Conservation (phyloP, 2,888 invertebrate genomes). For the Limnephilus auricula region DNA sequence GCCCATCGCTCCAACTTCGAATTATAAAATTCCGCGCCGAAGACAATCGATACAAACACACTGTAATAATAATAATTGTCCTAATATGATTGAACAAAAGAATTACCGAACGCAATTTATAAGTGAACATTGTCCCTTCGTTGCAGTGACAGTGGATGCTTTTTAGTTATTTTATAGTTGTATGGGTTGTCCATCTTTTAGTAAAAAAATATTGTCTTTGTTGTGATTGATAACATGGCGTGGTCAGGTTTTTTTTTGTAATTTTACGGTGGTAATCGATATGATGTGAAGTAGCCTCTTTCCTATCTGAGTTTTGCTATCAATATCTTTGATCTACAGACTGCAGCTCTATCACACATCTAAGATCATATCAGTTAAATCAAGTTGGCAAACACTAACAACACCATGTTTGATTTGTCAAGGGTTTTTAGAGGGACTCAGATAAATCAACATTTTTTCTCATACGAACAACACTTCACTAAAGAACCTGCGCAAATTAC, state of each 20-base stretch:
- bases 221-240: neutral
- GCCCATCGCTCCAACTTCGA: conserved; percentile 40
- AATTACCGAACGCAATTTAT: conserved; percentile 55
- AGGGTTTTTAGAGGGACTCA: too few species aligned
- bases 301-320: too few species aligned
- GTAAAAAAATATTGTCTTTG: neutral
- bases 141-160: conserved; percentile 3
- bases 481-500: too few species aligned
- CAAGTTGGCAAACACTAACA: too few species aligned
- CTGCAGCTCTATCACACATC: too few species aligned
- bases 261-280: too few species aligned
- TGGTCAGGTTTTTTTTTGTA: neutral
- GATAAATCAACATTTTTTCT: too few species aligned
- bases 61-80: conserved; percentile 50
- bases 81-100: conserved; percentile 60
- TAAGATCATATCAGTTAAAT: too few species aligned
- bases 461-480: too few species aligned
- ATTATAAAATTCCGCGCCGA: conserved; percentile 59
- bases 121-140: neutral
- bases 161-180: neutral
- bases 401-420: too few species aligned
- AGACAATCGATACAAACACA: conserved; percentile 59
- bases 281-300: too few species aligned
- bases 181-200: neutral
- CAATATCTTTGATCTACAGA: too few species aligned